Conservation (phyloP, 2,797 vertebrate genomes). For the Ammospiza maritima region DNA sequence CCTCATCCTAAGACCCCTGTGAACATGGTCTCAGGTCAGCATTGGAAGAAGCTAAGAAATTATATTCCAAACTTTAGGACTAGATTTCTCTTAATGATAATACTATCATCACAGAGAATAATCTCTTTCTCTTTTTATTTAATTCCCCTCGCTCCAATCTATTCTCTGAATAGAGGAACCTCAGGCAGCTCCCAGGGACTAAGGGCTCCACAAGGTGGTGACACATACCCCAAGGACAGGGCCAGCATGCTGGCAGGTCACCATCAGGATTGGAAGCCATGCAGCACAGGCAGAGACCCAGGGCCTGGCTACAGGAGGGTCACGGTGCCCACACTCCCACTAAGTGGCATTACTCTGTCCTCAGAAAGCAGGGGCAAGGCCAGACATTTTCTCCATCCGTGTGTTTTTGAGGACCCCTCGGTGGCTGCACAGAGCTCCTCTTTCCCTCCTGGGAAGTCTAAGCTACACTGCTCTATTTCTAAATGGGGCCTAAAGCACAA, state of each 20-base stretch:
- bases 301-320: rapidly evolving
- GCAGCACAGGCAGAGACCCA: rapidly evolving
- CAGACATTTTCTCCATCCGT: background rate
- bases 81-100: background rate
- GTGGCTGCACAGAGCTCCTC: background rate
- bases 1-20: too few relatives aligned
- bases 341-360: rapidly evolving
- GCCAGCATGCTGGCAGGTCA: background rate
- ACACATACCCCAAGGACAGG: rapidly evolving
- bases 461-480: background rate
- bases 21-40: too few relatives aligned
- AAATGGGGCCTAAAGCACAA: background rate
- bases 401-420: background rate
- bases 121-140: background rate
- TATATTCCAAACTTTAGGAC: background rate
- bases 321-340: rapidly evolving
- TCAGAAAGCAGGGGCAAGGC: background rate
- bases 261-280: background rate
- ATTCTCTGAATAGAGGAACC: background rate
- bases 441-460: background rate
- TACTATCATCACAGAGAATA: background rate
- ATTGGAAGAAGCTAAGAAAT: background rate
- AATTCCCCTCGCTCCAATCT: rapidly evolving
- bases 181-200: background rate
- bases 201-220: too few relatives aligned